A percentile compares a stretch with the other conserved stretches of the same genome.
Conservation (phyloP, 2,888 invertebrate species). For the Nyleta sp. region DNA sequence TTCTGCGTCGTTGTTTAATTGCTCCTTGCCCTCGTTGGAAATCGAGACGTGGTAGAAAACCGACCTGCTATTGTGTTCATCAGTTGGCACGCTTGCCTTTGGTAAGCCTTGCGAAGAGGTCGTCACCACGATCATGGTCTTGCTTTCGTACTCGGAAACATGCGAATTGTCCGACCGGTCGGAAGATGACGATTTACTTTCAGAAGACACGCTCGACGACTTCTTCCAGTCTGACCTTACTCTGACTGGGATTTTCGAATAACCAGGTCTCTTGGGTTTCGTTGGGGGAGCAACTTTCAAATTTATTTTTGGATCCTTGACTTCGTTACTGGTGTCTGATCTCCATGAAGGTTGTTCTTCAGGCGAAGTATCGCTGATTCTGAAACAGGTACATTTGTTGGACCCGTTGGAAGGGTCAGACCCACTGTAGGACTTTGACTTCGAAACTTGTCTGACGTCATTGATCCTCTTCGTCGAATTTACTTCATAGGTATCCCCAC, state of each 20-base stretch:
- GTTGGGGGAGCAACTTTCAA: not conserved
- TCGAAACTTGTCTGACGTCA: not conserved
- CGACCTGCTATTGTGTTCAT: not conserved
- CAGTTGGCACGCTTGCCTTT: not conserved
- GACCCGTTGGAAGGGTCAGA: not conserved
- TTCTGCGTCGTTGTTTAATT: not conserved
- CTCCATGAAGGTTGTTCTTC: slow-evolving; percentile 12
- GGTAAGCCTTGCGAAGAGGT: slow-evolving; percentile 23
- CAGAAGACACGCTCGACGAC: slow-evolving; percentile 1
- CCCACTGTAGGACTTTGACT: not conserved
- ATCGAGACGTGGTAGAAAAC: slow-evolving; percentile 37
- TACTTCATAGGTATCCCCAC: slow-evolving; percentile 40
- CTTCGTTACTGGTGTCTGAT: slow-evolving; percentile 5
- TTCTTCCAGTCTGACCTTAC: slow-evolving; percentile 8
- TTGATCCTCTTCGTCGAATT: slow-evolving; percentile 11
- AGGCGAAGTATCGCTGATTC: slow-evolving; percentile 25
- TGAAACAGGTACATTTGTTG: slow-evolving; percentile 16
- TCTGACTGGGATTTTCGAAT: slow-evolving; percentile 51
- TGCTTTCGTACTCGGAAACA: slow-evolving; percentile 58
- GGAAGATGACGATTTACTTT: slow-evolving; percentile 20
- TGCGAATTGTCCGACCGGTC: slow-evolving; percentile 46
- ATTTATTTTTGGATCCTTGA: not conserved
- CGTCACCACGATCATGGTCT: slow-evolving; percentile 52
- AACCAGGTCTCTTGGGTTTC: not conserved
- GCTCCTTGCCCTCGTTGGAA: not conserved